Percentiles rank a stretch among this genome's conserved stretches.
These are phyloP conservation scores for Illadopsis cleaveri DNA, from an alignment of 2,113 vertebrate species.

Conservation along the genomic window DNA sequence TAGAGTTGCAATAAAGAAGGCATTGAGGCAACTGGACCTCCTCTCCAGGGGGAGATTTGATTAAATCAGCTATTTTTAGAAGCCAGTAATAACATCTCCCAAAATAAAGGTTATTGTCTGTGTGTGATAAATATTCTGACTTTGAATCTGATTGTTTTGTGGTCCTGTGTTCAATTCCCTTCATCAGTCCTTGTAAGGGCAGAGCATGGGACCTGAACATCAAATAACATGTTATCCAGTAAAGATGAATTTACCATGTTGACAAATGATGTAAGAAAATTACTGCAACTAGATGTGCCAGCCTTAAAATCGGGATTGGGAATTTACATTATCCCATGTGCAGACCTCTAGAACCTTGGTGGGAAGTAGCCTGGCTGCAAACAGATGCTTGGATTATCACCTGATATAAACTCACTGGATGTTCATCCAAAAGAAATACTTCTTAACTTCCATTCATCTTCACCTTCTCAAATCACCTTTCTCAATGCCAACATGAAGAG, in stretches of 20 bases:
- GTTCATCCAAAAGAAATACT: not conserved
- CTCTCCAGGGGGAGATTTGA: not conserved
- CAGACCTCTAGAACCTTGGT: not conserved
- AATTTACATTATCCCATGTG: not conserved
- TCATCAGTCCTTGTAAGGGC: not conserved
- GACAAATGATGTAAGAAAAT: not conserved
- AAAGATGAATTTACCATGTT: not conserved
- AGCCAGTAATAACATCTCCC: not conserved
- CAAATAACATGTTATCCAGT: not conserved
- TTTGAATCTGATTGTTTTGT: not conserved
- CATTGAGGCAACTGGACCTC: not conserved
- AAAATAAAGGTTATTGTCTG: not conserved
- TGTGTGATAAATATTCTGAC: not conserved
- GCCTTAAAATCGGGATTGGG: not conserved
- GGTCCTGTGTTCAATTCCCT: not conserved
- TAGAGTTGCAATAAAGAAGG: not conserved
- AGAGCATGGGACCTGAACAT: not conserved
- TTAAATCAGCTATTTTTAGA: not conserved
- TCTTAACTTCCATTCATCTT: not conserved
- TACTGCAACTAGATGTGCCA: not conserved
- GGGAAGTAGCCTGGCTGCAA: not conserved
- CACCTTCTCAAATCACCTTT: not conserved
- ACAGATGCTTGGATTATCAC: not conserved
- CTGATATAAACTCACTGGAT: not conserved
- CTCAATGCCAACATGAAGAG: not conserved